Conservation (phyloP, 1,140 invertebrate genomes). For the Meloidogyne exigua region DNA sequence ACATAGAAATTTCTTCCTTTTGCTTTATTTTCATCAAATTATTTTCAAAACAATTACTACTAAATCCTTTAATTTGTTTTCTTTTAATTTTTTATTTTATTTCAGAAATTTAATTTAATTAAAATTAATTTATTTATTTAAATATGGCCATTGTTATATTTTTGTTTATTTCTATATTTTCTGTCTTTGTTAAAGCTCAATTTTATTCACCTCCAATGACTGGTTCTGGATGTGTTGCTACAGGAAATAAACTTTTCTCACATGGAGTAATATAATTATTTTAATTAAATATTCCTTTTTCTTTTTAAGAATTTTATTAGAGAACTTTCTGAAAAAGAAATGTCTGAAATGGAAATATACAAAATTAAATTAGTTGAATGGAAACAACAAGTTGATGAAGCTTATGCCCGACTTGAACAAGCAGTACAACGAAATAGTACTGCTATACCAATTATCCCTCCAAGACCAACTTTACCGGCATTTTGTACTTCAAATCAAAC, state of each 20-base stretch:
- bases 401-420: constrained; percentile 30
- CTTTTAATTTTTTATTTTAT: not conserved
- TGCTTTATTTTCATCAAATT: not conserved
- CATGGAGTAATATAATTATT: constrained; percentile 24
- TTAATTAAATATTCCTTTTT: not conserved
- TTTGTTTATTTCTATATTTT: constrained; percentile 10
- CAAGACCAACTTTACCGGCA: constrained; percentile 24
- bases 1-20: not conserved
- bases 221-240: constrained; percentile 35
- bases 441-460: constrained; percentile 28
- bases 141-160: not conserved
- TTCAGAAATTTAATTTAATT: no score
- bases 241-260: constrained; percentile 34
- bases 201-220: constrained; percentile 35
- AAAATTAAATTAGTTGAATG: constrained; percentile 30
- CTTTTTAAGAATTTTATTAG: constrained; percentile 29
- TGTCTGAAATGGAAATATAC: constrained; percentile 34
- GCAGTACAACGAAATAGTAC: constrained; percentile 26
- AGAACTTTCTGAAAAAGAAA: constrained; percentile 29
- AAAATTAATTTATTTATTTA: not conserved
- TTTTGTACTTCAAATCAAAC: constrained; percentile 30
- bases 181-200: constrained; percentile 11
- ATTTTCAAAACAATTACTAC: not conserved
- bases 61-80: not conserved
- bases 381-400: constrained; percentile 37